Conservation (phyloP, 2,113 vertebrate species). For the Epinephelus cyanopodus region DNA sequence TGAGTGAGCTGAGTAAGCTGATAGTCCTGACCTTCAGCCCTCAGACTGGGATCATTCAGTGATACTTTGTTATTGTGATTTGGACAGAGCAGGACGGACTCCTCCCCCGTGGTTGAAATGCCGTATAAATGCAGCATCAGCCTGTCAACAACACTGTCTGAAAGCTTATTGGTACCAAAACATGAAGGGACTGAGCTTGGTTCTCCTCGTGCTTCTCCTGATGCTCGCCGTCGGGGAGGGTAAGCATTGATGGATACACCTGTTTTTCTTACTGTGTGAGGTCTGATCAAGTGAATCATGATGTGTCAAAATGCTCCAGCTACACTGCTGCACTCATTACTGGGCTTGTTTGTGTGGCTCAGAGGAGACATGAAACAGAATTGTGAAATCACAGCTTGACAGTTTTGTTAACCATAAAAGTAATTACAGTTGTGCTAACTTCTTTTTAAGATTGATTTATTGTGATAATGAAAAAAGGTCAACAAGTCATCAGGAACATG, state of each 20-base stretch:
- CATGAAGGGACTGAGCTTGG: conserved; percentile 81
- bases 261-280: conserved; percentile 41
- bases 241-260: conserved; percentile 64
- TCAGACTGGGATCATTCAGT: conserved; percentile 65
- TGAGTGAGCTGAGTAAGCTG: conserved; percentile 40
- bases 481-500: not conserved
- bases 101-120: conserved; percentile 75
- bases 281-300: conserved; percentile 30
- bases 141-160: conserved; percentile 68
- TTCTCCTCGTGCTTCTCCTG: conserved; percentile 80
- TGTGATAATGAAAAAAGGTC: not conserved
- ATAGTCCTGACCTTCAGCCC: conserved; percentile 53
- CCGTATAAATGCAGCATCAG: conserved; percentile 82
- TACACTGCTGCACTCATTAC: not conserved
- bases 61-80: conserved; percentile 71
- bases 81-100: conserved; percentile 67
- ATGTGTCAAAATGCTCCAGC: conserved; percentile 12
- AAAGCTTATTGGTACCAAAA: conserved; percentile 62
- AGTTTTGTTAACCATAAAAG: not conserved
- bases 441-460: not conserved
- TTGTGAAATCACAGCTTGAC: not conserved
- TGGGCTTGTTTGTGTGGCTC: conserved; percentile 18
- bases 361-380: not conserved
- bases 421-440: not conserved
- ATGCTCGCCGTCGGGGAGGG: conserved; percentile 78